These are phyloP conservation scores for Drosophila meridiana DNA, from an alignment of 2,888 invertebrate species.

Conservation along the genomic window DNA sequence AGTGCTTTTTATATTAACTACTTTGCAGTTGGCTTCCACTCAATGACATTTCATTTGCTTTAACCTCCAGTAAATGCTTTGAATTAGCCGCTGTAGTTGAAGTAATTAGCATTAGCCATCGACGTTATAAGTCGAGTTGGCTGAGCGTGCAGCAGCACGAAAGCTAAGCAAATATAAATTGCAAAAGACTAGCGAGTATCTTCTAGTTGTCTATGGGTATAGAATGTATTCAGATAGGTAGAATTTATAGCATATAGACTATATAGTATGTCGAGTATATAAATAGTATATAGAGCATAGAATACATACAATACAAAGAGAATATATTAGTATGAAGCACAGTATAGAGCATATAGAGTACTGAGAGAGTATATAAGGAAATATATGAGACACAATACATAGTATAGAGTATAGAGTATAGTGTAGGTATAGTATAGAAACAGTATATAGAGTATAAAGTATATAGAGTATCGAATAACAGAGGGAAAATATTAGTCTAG, in stretches of 20 bases:
- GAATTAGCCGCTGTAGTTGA: slow-evolving; percentile 29
- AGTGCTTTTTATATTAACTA: slow-evolving; percentile 14
- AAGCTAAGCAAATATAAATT: slow-evolving; percentile 1
- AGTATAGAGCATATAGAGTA: too few relatives aligned
- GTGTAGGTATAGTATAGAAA: too few relatives aligned
- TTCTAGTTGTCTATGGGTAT: not conserved
- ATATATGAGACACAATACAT: too few relatives aligned
- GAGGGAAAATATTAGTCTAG: too few relatives aligned
- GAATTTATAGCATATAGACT: not conserved
- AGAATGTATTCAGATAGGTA: too few relatives aligned
- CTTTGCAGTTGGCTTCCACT: slow-evolving; percentile 8
- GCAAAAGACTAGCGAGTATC: not conserved
- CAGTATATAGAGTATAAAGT: not conserved
- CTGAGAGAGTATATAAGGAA: too few relatives aligned
- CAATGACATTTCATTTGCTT: slow-evolving; percentile 24
- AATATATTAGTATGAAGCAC: too few relatives aligned
- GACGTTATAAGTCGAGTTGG: not conserved
- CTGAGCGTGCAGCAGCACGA: not conserved
- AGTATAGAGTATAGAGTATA: too few relatives aligned
- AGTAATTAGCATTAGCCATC: slow-evolving; percentile 20
- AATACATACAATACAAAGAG: too few relatives aligned
- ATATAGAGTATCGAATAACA: not conserved
- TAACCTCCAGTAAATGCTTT: slow-evolving; percentile 29
- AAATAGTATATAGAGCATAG: too few relatives aligned
- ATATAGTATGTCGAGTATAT: too few relatives aligned